Base-by-base conservation (phyloP, 2,797 vertebrate genomes). In the Toxotes lorentzi region DNA sequence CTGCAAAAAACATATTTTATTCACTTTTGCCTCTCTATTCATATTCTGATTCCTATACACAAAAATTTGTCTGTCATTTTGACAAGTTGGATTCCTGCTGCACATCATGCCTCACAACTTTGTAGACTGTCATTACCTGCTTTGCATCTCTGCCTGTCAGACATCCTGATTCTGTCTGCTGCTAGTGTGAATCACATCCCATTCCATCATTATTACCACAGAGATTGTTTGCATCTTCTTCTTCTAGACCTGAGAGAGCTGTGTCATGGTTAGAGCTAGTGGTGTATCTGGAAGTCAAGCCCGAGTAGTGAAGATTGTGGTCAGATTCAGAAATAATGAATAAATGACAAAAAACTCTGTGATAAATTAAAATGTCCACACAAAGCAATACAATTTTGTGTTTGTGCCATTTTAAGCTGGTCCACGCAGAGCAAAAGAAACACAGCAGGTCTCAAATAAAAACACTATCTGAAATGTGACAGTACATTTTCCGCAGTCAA, bases 121-220 rank as follows among this genome's bases (percentile, higher is more conserved):
- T 70, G 64, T n/a, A 85, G 77, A 63, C 81, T 70, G 73, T 66
- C 81, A 80, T 85, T 83, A 81, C 62, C 67, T 64, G 67, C 72
- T 83, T 75, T 78, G 50, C 75, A 65, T 74, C 45, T 62, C 35
- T 50, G 69, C 61, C 79, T 76, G 81, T 70, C 86, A 88, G 71
- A 45, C 51, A 57, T 69, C 75, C 58, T 41, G 73, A 79, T 79
- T 76, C 64, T 57, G 41, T 69, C 81, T 57, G 74, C 82, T 70
- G 68, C 61, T 40, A 10, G 27, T 34, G 66, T 48, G 65, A 81
- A 65, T 79, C 73, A 83, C 48, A 84, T 41, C 61, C 70, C 54
- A 23, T 47, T 24, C 41, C 70, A 41, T 82, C 60, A 75, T 84
- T 69, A 67, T 85, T 70, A 65, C 69, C 14, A 4, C 30, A 64